Conservation (phyloP, 2,888 invertebrate species). For the Mesorhabditis sp. region DNA sequence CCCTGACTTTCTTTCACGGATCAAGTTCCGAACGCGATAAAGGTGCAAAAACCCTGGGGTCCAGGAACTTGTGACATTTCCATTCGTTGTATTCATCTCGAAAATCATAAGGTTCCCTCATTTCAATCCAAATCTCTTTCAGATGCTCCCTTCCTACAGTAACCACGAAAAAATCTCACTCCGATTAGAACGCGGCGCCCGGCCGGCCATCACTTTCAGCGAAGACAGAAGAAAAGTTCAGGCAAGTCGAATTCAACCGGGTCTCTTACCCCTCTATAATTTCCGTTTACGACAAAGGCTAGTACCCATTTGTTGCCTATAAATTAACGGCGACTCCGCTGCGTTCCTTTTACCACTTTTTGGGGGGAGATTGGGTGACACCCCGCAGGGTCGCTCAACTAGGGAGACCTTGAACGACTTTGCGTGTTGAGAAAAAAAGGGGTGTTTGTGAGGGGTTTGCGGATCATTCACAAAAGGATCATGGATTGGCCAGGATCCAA, state of each 20-base stretch:
- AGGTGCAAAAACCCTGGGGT: too few relatives aligned
- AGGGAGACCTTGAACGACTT: slow-evolving; percentile 6
- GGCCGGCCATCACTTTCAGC: slow-evolving; percentile 21
- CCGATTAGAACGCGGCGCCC: slow-evolving; percentile 31
- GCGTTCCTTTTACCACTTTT: background rate
- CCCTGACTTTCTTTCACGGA: too few relatives aligned
- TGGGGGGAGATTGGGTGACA: background rate
- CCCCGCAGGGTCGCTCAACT: background rate
- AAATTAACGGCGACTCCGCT: background rate
- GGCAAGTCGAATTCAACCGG: slow-evolving; percentile 12
- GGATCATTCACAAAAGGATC: background rate
- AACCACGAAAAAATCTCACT: slow-evolving; percentile 26
- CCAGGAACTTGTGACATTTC: too few relatives aligned
- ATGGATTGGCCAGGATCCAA: background rate
- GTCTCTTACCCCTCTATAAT: too few relatives aligned
- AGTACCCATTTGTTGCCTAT: too few relatives aligned
- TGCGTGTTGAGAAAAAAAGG: background rate
- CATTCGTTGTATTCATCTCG: too few relatives aligned
- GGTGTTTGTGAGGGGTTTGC: background rate
- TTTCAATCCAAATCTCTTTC: slow-evolving; percentile 10
- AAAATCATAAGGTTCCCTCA: too few relatives aligned
- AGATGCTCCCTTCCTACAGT: slow-evolving; percentile 18
- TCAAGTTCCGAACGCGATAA: too few relatives aligned
- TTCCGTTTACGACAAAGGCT: too few relatives aligned
- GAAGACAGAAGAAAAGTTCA: slow-evolving; percentile 20